phyloP scores from a whole-genome alignment of 2,797 vertebrate genomes.

The Sebastes jordani region DNA sequence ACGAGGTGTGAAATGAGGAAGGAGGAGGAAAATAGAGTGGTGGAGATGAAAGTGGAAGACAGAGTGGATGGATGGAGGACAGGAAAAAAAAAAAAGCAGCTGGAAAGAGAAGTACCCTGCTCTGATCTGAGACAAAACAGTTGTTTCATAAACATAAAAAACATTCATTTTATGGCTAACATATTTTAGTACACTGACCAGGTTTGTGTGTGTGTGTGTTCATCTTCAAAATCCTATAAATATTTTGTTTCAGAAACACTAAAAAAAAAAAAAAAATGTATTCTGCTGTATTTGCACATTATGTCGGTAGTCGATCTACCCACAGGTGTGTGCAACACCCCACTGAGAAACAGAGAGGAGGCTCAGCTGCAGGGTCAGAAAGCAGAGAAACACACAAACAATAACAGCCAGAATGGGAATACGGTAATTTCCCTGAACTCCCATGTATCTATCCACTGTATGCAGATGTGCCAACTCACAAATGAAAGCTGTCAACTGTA shows the following conservation, averaged over 20 bases:
- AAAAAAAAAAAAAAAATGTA: slow-evolving; percentile 8
- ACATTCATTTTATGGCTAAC: not conserved
- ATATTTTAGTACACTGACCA: not conserved
- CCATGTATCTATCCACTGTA: not conserved
- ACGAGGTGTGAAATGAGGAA: not conserved
- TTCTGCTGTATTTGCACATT: slow-evolving; percentile 36
- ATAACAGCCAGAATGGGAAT: slow-evolving; percentile 55
- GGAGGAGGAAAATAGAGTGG: not conserved
- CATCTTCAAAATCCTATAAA: slow-evolving; percentile 17
- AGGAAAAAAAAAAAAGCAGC: not conserved
- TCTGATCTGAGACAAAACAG: not conserved
- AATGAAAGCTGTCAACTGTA: slow-evolving; percentile 14
- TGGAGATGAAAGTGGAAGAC: not conserved
- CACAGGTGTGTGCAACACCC: slow-evolving; percentile 58
- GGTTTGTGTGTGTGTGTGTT: not conserved
- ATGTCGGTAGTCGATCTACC: slow-evolving; percentile 26
- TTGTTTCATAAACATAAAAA: not conserved
- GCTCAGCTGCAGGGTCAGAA: slow-evolving; percentile 70
- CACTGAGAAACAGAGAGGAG: slow-evolving; percentile 45
- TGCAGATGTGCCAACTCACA: slow-evolving; percentile 54
- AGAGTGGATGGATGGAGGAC: not conserved
- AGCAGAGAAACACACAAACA: slow-evolving; percentile 49
- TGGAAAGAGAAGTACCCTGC: not conserved
- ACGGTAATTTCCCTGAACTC: slow-evolving; percentile 44
- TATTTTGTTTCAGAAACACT: slow-evolving; percentile 11